These are phyloP conservation scores for Centrocercus urophasianus DNA, from an alignment of 2,113 vertebrate species.

Conservation along the genomic window DNA sequence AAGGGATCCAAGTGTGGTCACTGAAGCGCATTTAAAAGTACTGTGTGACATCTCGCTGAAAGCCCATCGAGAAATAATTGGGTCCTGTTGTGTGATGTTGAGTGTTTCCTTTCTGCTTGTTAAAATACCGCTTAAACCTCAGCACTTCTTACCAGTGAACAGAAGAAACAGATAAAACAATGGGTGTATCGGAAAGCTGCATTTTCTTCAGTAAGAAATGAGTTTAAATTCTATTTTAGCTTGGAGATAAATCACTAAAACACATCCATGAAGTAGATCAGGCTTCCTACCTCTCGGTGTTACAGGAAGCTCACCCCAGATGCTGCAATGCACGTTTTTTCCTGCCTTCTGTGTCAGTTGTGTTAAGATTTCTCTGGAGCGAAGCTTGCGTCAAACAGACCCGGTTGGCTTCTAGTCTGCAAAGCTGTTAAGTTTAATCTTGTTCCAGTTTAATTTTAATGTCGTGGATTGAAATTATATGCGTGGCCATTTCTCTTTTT, in stretches of 20 bases:
- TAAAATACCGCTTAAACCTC: background rate
- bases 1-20: background rate
- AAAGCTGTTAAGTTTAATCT: conserved; percentile 56
- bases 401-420: conserved; percentile 21
- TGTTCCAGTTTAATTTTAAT: conserved; percentile 56
- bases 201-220: background rate
- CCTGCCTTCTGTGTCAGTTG: background rate
- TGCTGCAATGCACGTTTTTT: background rate
- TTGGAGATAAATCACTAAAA: conserved; percentile 12
- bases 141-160: background rate
- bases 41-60: background rate
- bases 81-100: background rate
- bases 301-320: background rate
- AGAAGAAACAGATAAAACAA: background rate
- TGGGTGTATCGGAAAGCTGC: background rate
- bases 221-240: background rate
- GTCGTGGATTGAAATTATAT: conserved; percentile 57
- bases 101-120: background rate
- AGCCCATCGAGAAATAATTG: background rate
- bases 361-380: conserved; percentile 40
- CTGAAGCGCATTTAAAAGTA: background rate
- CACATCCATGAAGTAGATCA: background rate
- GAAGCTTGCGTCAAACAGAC: conserved; percentile 26
- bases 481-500: conserved; percentile 72
- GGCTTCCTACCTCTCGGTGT: background rate